These are phyloP conservation scores for Miichthys miiuy DNA, from an alignment of 2,797 vertebrate species.

Conservation along the genomic window DNA sequence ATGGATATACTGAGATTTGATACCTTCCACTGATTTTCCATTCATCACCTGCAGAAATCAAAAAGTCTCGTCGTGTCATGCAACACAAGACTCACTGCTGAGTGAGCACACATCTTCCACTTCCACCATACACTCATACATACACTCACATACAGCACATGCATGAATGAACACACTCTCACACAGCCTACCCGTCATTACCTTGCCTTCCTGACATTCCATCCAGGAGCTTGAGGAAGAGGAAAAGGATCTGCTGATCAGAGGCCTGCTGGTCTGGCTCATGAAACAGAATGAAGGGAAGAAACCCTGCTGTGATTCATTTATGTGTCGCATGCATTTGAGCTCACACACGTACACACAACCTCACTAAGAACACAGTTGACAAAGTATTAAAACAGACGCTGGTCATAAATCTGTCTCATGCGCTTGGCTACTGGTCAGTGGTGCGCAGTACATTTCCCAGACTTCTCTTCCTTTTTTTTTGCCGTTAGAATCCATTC, in stretches of 20 bases:
- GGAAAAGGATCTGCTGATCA: conserved; percentile 62
- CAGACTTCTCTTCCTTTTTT: conserved; percentile 42
- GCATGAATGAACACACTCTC: conserved; percentile 22
- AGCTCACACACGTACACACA: conserved; percentile 28
- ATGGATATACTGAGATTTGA: neutral
- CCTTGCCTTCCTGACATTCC: conserved; percentile 63
- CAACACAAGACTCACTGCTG: neutral
- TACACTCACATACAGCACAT: neutral
- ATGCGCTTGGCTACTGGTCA: conserved; percentile 52
- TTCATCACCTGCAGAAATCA: neutral
- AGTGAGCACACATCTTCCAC: neutral
- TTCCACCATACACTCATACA: neutral
- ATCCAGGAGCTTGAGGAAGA: conserved; percentile 55
- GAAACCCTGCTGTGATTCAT: conserved; percentile 61
- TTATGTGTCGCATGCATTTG: conserved; percentile 42
- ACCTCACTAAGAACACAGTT: conserved; percentile 26
- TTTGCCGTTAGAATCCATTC: conserved; percentile 13
- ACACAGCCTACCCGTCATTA: conserved; percentile 31
- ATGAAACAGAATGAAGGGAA: conserved; percentile 56
- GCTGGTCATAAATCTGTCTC: conserved; percentile 65
- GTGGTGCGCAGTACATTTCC: conserved; percentile 47
- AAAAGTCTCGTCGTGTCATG: neutral
- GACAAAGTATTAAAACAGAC: conserved; percentile 69
- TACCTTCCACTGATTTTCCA: neutral
- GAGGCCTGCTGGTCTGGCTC: conserved; percentile 40